These are phyloP conservation scores for Chaenodraco wilsoni DNA, from an alignment of 2,797 vertebrate genomes.

Conservation along the genomic window DNA sequence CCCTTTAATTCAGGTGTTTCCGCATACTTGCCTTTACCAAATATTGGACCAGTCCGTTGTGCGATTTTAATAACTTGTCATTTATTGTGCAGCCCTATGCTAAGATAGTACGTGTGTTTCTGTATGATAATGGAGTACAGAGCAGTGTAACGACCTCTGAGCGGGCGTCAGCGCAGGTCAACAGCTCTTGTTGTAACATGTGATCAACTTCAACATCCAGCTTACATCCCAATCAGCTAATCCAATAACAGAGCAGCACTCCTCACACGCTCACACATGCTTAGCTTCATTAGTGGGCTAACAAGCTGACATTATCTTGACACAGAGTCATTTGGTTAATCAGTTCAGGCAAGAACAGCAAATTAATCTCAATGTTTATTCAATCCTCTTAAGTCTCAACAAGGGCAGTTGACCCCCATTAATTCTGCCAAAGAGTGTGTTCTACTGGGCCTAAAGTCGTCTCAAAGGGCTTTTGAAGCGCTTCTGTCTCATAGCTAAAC, in stretches of 20 bases:
- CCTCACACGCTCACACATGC: neutral
- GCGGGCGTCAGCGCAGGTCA: slow-evolving; percentile 17
- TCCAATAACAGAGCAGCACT: neutral
- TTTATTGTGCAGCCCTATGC: no score
- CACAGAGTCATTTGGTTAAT: slow-evolving; percentile 25
- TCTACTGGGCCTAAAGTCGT: slow-evolving; percentile 2
- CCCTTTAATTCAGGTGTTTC: no score
- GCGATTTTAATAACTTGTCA: no score
- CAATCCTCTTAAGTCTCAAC: slow-evolving; percentile 34
- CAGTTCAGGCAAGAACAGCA: slow-evolving; percentile 7
- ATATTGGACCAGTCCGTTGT: no score
- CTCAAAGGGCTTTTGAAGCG: slow-evolving; percentile 33
- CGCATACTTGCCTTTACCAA: no score
- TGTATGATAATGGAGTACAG: neutral
- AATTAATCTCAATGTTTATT: slow-evolving; percentile 42
- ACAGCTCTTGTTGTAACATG: slow-evolving; percentile 11
- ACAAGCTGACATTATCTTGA: slow-evolving; percentile 38
- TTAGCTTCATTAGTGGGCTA: slow-evolving; percentile 19
- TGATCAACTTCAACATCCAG: neutral
- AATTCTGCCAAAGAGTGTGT: slow-evolving; percentile 22
- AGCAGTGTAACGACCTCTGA: slow-evolving; percentile 6
- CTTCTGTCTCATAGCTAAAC: slow-evolving; percentile 24
- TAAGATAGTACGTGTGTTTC: neutral
- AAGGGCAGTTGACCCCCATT: slow-evolving; percentile 46
- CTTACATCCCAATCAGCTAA: neutral